Conservation (phyloP, 2,888 invertebrate genomes). For the Hirtodrosophila confusa region DNA sequence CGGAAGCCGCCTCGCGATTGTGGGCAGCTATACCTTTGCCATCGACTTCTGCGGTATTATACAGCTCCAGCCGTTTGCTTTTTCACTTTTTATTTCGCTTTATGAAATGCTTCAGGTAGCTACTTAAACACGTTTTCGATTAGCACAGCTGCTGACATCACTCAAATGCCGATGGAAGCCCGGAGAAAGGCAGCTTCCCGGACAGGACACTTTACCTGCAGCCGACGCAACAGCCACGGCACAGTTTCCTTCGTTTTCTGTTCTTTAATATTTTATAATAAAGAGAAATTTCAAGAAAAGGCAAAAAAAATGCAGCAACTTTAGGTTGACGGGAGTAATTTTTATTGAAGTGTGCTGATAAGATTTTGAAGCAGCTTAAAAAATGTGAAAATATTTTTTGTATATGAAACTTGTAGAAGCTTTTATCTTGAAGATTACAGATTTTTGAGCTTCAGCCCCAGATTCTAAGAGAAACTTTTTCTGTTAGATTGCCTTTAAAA, state of each 20-base stretch:
- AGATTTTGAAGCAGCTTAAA: slow-evolving; percentile 47
- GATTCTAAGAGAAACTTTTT: too few species aligned
- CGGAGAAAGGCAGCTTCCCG: background rate
- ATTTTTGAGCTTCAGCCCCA: background rate
- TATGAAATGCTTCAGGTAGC: slow-evolving; percentile 75
- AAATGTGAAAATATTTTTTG: slow-evolving; percentile 16
- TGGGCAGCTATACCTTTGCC: slow-evolving; percentile 16
- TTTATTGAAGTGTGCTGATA: slow-evolving; percentile 62
- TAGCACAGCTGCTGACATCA: slow-evolving; percentile 67
- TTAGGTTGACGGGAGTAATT: slow-evolving; percentile 9
- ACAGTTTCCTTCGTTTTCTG: slow-evolving; percentile 26
- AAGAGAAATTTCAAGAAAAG: slow-evolving; percentile 47
- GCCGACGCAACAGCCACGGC: slow-evolving; percentile 3
- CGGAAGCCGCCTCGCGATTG: slow-evolving; percentile 35
- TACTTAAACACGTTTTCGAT: slow-evolving; percentile 82
- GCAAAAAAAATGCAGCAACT: slow-evolving; percentile 36
- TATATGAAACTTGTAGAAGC: background rate
- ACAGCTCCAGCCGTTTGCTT: slow-evolving; percentile 8
- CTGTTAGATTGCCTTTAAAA: too few species aligned
- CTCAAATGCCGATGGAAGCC: slow-evolving; percentile 27
- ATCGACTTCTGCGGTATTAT: background rate
- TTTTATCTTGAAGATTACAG: background rate
- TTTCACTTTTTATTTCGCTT: slow-evolving; percentile 52
- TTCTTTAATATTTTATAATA: slow-evolving; percentile 60
- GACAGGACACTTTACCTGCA: slow-evolving; percentile 35